Base-by-base conservation (phyloP, 2,888 invertebrate genomes). In the Sylvicola fuscatus region DNA sequence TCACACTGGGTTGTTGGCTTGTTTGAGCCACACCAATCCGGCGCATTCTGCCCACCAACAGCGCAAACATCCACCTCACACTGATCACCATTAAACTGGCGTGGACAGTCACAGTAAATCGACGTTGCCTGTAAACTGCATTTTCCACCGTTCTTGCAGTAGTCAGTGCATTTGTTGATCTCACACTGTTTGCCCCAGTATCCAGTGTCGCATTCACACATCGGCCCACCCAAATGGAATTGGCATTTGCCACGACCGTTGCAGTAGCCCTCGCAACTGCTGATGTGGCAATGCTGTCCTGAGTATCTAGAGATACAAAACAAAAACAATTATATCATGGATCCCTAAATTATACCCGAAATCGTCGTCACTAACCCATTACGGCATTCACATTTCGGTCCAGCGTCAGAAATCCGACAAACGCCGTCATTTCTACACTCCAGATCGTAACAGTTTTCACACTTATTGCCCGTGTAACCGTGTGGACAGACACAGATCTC, bases 371-470 rank as follows among this genome's bases (percentile, higher is more conserved):
- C 69, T 43, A 57, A 70, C 37, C 70, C 70, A 42, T 61, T 57
- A 3, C 62, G 61, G 48, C 72, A 73, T 30, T 55, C 56, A 48
- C 74, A 74, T 32, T 53, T 54, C 28, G 61, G 52, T 1, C 54
- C 57, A 2, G 54, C 56, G 2, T 48, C 42, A 0, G 55, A 56
- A 34, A 58, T 56, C 0, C 57, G 48, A 46, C 75, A 75, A 10
- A 65, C 59, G 12, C 73, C 75, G 11, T 66, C 65, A 50, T 75
- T 72, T 37, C 64, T 59, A 48, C 77, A 77, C 3, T 58, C 56
- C 16, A 69, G 47, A 38, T 62, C 60, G 2, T 58, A 52, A 45
- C 73, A 73, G 44, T 65, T 60, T 42, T 72, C 66, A 46, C 74
- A 74, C 31, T 64, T 58, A 10, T 56, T 50, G 7, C 65, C 65